These are phyloP conservation scores for Plectus sambesii DNA, from an alignment of 1,140 invertebrate genomes.

Conservation along the genomic window DNA sequence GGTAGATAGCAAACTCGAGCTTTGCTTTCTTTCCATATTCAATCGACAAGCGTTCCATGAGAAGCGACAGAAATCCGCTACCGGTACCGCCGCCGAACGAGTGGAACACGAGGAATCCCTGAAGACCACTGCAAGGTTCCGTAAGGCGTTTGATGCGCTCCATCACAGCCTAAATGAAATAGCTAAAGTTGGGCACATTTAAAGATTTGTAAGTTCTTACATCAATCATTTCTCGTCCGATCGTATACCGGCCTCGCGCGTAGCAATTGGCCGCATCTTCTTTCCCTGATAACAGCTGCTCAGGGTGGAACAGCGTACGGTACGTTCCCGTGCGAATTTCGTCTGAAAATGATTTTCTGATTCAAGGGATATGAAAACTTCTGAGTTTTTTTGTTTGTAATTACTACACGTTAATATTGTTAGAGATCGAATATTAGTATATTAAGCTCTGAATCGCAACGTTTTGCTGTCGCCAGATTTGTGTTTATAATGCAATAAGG, in stretches of 20 bases:
- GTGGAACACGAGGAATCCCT: conserved; percentile 76
- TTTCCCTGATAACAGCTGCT: conserved; percentile 53
- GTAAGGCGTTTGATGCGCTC: conserved; percentile 54
- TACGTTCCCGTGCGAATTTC: conserved; percentile 58
- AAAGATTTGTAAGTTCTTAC: conserved; percentile 51
- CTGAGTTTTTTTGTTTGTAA: too few relatives aligned
- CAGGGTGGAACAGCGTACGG: too few relatives aligned
- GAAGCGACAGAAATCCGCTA: conserved; percentile 69
- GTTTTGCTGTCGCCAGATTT: too few relatives aligned
- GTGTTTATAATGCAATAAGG: too few relatives aligned
- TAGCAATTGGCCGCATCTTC: conserved; percentile 44
- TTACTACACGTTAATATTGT: too few relatives aligned
- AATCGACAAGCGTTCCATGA: conserved; percentile 69
- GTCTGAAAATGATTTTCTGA: too few relatives aligned
- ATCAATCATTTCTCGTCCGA: conserved; percentile 48
- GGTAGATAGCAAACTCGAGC: conserved; percentile 64
- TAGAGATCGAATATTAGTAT: too few relatives aligned
- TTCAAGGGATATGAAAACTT: too few relatives aligned
- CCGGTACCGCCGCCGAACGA: conserved; percentile 76
- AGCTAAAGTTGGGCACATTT: conserved; percentile 62
- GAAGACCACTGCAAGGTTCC: conserved; percentile 67
- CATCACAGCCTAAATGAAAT: conserved; percentile 52
- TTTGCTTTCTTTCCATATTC: conserved; percentile 71
- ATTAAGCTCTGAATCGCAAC: too few relatives aligned
- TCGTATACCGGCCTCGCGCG: conserved; percentile 38